Percentiles rank a stretch among this genome's conserved stretches.
Conservation (phyloP, 1,140 invertebrate genomes). For the Drosophila gunungcola region DNA sequence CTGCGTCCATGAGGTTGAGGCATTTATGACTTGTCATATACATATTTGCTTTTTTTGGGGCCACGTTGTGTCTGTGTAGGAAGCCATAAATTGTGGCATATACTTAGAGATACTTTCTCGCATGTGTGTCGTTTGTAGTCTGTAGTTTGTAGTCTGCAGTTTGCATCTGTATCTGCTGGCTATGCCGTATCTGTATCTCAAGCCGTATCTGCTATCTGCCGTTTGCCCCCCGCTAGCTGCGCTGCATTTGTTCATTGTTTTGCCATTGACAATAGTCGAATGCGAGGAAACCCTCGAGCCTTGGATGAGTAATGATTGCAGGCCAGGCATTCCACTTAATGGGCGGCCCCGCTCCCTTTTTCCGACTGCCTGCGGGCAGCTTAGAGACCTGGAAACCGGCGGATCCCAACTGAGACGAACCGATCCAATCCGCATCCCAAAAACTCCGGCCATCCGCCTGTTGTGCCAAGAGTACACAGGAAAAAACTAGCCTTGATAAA, state of each 20-base stretch:
- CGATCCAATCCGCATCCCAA: conserved; percentile 45
- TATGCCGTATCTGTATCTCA: conserved; percentile 20
- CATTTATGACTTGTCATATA: conserved; percentile 80
- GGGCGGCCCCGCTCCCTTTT: conserved; percentile 27
- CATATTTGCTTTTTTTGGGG: conserved; percentile 47
- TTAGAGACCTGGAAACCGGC: conserved; percentile 45
- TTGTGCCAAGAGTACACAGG: conserved; percentile 27
- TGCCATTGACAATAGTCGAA: conserved; percentile 68
- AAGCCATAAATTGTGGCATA: conserved; percentile 74
- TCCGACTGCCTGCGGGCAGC: conserved; percentile 49
- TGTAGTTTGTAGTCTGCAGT: conserved; percentile 29
- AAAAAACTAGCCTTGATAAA: conserved; percentile 1
- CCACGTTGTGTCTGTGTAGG: conserved; percentile 61
- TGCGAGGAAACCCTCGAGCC: conserved; percentile 52
- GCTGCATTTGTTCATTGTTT: conserved; percentile 56
- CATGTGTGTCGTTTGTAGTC: conserved; percentile 34
- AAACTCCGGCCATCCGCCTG: conserved; percentile 44
- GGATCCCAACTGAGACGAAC: conserved; percentile 32
- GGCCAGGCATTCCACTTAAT: conserved; percentile 70
- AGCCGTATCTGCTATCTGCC: conserved; percentile 12
- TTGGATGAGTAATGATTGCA: conserved; percentile 79
- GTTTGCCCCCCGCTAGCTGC: conserved; percentile 27
- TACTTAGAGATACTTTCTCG: conserved; percentile 46
- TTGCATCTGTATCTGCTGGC: conserved; percentile 38
- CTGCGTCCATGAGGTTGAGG: conserved; percentile 50